Percentiles rank a stretch among this genome's conserved stretches.
phyloP scores from a whole-genome alignment of 2,888 invertebrate genomes.

The Conus canariensis region DNA sequence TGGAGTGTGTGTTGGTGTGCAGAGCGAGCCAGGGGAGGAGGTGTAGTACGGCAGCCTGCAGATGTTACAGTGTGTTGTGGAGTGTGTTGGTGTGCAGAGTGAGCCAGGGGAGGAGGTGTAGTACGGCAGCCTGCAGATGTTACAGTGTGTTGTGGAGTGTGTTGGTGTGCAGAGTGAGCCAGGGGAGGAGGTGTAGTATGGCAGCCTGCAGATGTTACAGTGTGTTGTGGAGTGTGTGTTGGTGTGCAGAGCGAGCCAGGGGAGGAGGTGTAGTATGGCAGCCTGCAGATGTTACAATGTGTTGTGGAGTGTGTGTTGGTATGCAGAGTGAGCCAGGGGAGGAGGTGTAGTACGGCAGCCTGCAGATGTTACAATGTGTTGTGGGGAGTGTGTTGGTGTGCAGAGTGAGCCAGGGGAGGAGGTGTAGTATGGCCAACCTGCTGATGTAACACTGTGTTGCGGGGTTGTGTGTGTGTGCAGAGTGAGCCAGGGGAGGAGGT shows the following conservation, averaged over 20 bases:
- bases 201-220: conserved; percentile 56
- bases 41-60: conserved; percentile 60
- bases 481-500: conserved; percentile 50
- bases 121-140: conserved; percentile 58
- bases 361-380: conserved; percentile 45
- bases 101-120: conserved; percentile 51
- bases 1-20: not conserved
- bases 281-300: conserved; percentile 53
- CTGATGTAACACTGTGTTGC: conserved; percentile 44
- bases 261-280: conserved; percentile 55
- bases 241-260: conserved; percentile 43
- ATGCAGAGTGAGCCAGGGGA: conserved; percentile 49
- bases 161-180: conserved; percentile 42
- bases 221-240: too few species aligned
- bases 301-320: too few species aligned
- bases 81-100: conserved; percentile 31
- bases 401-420: conserved; percentile 53
- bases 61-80: too few species aligned
- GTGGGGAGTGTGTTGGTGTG: too few species aligned
- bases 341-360: conserved; percentile 57
- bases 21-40: conserved; percentile 52
- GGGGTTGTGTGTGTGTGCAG: conserved; percentile 16
- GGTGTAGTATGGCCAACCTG: conserved; percentile 59
- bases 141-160: too few species aligned
- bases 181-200: conserved; percentile 52